Evolutionary conservation across 2,888 invertebrate genomes (phyloP), one percentile per base, ranked within the genome.

Genomic region (Ichneumoninae sp.): DNA sequence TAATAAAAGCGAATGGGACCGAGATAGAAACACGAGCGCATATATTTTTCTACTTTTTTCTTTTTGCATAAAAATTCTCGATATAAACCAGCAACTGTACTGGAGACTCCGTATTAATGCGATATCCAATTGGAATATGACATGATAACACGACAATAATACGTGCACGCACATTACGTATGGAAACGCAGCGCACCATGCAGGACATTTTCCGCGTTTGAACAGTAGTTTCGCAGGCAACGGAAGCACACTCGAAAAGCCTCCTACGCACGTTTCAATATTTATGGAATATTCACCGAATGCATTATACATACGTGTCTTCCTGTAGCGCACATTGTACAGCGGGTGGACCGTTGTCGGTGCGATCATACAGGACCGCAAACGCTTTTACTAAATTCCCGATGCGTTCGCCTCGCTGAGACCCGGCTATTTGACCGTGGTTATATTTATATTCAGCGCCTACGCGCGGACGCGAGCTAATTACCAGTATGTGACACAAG

Each of bases 371-470:
- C 71, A 54, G 36, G 68, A 80, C 68, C 76, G 68, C 72, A 77
- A 83, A 77, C 54, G 57, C 54, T 77, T 83, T 71, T 52, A 52
- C 66, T 60, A 71, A 76, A 72, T 77, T 77, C 40, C n/a, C 65
- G 33, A 33, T 40, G 80, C 66, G 80, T 44, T 62, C 26, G 62
- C 44, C 33, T 72, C 22, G 22, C 26, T 36, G 57, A 65, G 66
- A 60, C 40, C 54, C 50, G 40, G 54, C 44, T 72, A 66, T 80
- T 76, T 60, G 71, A 75, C 50, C 80, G 40, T 72, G 60, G 57
- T 26, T 22, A 65, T 52, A 88, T 87, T 87, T 81, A 81, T 86
- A 86, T 83, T 86, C 87, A 82, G 76, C 81, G 78, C 54, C 50
- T 50, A 68, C 30, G 54, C 69, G 68, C 50, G 80, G 80, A 69